A percentile compares a stretch with the other conserved stretches of the same genome.
Conservation (phyloP, 2,797 vertebrate species). For the Pachyuromys duprasi region DNA sequence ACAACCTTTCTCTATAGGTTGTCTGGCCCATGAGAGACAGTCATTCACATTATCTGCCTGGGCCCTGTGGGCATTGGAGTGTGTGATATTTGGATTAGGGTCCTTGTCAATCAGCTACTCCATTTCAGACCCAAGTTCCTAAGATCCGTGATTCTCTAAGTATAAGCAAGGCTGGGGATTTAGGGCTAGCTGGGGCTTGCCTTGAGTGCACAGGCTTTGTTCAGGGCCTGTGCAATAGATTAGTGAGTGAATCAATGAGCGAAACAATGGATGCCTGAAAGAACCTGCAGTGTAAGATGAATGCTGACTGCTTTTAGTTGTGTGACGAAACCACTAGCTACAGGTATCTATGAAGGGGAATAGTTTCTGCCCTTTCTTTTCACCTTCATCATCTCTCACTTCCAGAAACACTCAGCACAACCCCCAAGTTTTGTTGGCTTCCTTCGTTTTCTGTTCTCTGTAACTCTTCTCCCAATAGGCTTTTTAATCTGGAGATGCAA, state of each 20-base stretch:
- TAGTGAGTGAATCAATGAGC: neutral
- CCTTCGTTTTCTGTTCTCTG: neutral
- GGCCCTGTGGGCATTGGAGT: neutral
- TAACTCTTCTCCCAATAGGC: neutral
- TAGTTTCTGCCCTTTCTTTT: neutral
- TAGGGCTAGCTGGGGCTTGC: neutral
- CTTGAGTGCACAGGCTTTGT: neutral
- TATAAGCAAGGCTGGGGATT: neutral
- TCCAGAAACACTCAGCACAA: neutral
- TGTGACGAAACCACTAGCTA: neutral
- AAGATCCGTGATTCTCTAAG: neutral
- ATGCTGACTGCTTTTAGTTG: neutral
- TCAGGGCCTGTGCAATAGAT: neutral
- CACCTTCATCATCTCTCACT: neutral
- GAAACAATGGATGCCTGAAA: neutral
- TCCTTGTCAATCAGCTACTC: neutral
- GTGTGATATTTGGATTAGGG: neutral
- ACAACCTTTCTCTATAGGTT: neutral
- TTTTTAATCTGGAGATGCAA: neutral
- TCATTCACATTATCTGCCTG: rapidly evolving
- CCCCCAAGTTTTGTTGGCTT: neutral
- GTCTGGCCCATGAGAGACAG: neutral
- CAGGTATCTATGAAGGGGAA: neutral
- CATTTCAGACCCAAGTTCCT: neutral
- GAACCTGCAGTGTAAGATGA: neutral